Conservation (phyloP, 1,140 invertebrate species). For the Pseudomyrmex cubaensis region DNA sequence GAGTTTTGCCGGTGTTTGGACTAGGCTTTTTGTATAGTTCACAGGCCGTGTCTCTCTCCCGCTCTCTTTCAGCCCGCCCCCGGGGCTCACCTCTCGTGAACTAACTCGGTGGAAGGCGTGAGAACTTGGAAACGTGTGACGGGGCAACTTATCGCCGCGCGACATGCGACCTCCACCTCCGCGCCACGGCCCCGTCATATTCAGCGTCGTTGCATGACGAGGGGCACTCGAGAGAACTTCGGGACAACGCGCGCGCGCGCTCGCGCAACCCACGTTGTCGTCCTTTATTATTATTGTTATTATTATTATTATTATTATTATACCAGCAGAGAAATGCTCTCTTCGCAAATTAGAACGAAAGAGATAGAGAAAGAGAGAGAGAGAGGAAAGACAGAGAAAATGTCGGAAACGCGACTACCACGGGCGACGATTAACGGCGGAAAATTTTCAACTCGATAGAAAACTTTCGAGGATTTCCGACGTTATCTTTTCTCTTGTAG, state of each 20-base stretch:
- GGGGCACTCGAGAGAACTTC: slow-evolving; percentile 56
- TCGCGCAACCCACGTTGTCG: slow-evolving; percentile 11
- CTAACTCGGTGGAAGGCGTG: slow-evolving; percentile 44
- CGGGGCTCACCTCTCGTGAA: slow-evolving; percentile 29
- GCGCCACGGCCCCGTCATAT: slow-evolving; percentile 34
- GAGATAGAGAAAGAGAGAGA: neutral
- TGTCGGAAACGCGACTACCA: slow-evolving; percentile 13
- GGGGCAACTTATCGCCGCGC: slow-evolving; percentile 56
- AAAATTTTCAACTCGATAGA: slow-evolving; percentile 47
- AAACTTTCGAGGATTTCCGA: neutral
- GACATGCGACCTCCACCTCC: slow-evolving; percentile 52
- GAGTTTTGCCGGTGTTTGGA: neutral
- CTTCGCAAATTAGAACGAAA: neutral
- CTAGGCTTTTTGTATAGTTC: slow-evolving; percentile 1
- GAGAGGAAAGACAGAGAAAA: neutral
- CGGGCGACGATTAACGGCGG: slow-evolving; percentile 42
- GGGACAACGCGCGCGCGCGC: slow-evolving; percentile 28
- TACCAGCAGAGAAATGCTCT: neutral
- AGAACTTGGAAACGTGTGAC: slow-evolving; percentile 60
- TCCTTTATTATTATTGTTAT: slow-evolving; percentile 48
- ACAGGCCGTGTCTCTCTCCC: neutral
- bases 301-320: slow-evolving; percentile 30
- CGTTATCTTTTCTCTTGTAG: slow-evolving; percentile 24
- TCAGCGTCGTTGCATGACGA: slow-evolving; percentile 60
- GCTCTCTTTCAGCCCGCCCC: no score